Base-by-base conservation (phyloP, 2,888 invertebrate species). In the Nephrotoma guestfalica region DNA sequence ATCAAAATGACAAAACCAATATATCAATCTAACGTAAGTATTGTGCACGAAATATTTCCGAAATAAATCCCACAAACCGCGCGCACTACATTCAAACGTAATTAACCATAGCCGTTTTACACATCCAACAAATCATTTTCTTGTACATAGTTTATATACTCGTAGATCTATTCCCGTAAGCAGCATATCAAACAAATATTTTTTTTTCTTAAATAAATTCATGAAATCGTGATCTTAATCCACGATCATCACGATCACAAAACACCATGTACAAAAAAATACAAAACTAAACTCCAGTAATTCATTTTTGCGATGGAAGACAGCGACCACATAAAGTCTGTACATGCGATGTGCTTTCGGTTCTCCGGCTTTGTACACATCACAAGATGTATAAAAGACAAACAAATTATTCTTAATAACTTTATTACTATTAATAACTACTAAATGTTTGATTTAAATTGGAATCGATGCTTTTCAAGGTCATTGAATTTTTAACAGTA, bases 121-220 rank as follows among this genome's bases (percentile, higher is more conserved):
- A 71, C 71, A 71, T 71, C 71, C 71, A 71, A 71, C 71, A 71
- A 30, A 71, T 71, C 71, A 71, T 71, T 71, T 71, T 71, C 30
- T 30, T 71, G 71, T 71, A 30, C 9, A 30, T 71, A 18, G 47
- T 47, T 13, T 47, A n/a, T 71, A 71, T 30, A 30, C n/a, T n/a
- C n/a, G n/a, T 30, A 51, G 30, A 30, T 15, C 47, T 15, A 57
- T 57, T 15, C 15, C 51, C 51, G 51, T 57, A 15, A 57, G 51
- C 51, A 43, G 43, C 43, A 2, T 43, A 43, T 43, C 30, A 30
- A 30, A 30, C 2, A 30, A 30, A 30, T 30, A 3, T 30, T 30
- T 2, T 30, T 30, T 30, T 30, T 30, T 30, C 30, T 30, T 30
- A 30, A 30, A 30, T 30, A 91, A 88, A 89, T 91, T 15, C 91